Base-by-base conservation (phyloP, 1,140 invertebrate species). In the Helicoverpa armigera region DNA sequence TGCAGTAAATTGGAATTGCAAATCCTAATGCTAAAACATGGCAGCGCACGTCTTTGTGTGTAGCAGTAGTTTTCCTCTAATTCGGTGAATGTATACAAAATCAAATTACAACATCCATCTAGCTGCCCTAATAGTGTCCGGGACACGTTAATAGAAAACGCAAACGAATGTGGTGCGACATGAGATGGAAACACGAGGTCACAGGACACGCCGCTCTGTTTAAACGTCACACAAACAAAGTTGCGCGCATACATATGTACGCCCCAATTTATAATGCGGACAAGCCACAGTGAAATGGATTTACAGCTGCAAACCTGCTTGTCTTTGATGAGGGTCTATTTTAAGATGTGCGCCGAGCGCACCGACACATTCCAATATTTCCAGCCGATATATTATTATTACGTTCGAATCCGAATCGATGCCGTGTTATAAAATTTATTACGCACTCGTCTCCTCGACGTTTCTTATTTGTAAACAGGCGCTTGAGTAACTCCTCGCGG, bases 321-420 rank as follows among this genome's bases (percentile, higher is more conserved):
- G 94, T 94, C 94, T 95, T 95, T 95, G 94, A 95, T 95, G 94
- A 94, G 92, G 90, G 90, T 92, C 91, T 95, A 95, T 95, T 95
- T 95, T 90, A 84, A 90, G 93, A 92, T 85, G 86, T 88, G 91
- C 84, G 89, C 91, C 88, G 91, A 90, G 90, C 91, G 90, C 89
- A 93, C 89, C 87, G 91, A 90, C 91, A 93, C 93, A 94, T 94
- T 91, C 90, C 92, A 88, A 94, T 95, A 95, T 94, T 88, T 90
- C 89, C 86, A 91, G 86, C 88, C 91, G 87, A 95, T 94, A 95
- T 94, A 94, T 95, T 93, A 94, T 93, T 94, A 95, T 94, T 94
- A 92, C 94, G 89, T 92, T 91, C 87, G 90, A 92, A 93, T 92
- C 87, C 83, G 85, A 91, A 94, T 93, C 91, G 91, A 95, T 93